phyloP scores from a whole-genome alignment of 1,140 invertebrate species.

The Physella acuta region DNA sequence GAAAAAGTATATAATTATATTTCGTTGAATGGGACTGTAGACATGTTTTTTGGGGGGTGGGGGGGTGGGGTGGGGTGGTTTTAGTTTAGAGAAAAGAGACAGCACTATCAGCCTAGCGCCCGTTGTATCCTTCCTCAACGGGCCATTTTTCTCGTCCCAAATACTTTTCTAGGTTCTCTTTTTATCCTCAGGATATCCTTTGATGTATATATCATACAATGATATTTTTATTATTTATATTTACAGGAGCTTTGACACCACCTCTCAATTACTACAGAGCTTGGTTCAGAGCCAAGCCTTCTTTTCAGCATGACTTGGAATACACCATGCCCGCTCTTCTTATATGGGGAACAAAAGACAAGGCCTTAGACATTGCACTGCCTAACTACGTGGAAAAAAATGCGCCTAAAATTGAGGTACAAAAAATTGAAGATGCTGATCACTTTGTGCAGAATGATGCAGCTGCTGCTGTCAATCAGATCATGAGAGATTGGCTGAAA shows the following conservation, averaged over 20 bases:
- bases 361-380: not conserved
- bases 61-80: too few relatives aligned
- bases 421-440: constrained; percentile 68
- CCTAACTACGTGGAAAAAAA: not conserved
- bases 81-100: too few relatives aligned
- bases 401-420: constrained; percentile 64
- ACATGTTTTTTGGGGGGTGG: too few relatives aligned
- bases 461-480: constrained; percentile 69
- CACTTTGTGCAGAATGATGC: constrained; percentile 80
- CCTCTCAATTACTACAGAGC: constrained; percentile 17
- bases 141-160: too few relatives aligned
- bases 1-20: too few relatives aligned
- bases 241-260: constrained; percentile 15
- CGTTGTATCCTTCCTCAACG: too few relatives aligned
- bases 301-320: not conserved
- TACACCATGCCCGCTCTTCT: constrained; percentile 20
- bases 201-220: too few relatives aligned
- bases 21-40: too few relatives aligned
- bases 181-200: too few relatives aligned
- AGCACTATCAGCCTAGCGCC: too few relatives aligned
- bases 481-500: constrained; percentile 66
- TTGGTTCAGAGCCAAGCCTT: not conserved
- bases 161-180: too few relatives aligned
- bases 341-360: constrained; percentile 10
- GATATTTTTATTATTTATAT: too few relatives aligned